phyloP scores from a whole-genome alignment of 2,113 vertebrate species.

The Engystomops pustulosus region DNA sequence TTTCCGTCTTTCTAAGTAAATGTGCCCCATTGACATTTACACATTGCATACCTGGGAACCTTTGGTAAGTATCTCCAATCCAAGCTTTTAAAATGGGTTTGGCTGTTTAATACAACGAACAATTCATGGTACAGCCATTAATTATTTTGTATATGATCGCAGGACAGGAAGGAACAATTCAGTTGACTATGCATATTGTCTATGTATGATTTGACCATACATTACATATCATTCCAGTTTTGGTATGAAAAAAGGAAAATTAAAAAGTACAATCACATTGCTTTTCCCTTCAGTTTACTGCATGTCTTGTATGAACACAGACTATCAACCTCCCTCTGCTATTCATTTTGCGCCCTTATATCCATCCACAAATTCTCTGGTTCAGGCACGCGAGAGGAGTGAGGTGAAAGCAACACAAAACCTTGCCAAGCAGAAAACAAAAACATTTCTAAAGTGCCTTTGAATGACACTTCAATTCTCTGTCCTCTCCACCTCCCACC shows the following conservation, averaged over 20 bases:
- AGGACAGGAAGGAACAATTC: too few relatives aligned
- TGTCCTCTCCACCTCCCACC: conserved; percentile 59
- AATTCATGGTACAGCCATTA: too few relatives aligned
- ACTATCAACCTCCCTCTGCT: background rate
- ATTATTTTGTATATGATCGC: too few relatives aligned
- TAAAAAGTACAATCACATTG: background rate
- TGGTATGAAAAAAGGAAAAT: too few relatives aligned
- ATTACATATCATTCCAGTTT: too few relatives aligned
- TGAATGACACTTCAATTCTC: conserved; percentile 71
- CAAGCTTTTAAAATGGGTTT: too few relatives aligned
- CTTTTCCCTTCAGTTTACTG: background rate
- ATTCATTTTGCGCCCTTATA: background rate
- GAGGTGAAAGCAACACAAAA: conserved; percentile 34
- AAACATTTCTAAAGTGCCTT: conserved; percentile 66
- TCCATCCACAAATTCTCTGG: conserved; percentile 17
- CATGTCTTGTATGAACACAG: background rate
- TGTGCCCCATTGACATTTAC: too few relatives aligned
- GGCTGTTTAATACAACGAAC: too few relatives aligned
- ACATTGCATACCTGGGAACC: too few relatives aligned
- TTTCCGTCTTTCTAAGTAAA: too few relatives aligned
- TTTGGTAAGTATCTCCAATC: too few relatives aligned
- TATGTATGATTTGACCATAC: background rate
- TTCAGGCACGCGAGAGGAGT: conserved; percentile 44
- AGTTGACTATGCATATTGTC: too few relatives aligned
- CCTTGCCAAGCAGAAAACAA: conserved; percentile 31